Base-by-base conservation (phyloP, 2,113 vertebrate species). In the Tautogolabrus adspersus region DNA sequence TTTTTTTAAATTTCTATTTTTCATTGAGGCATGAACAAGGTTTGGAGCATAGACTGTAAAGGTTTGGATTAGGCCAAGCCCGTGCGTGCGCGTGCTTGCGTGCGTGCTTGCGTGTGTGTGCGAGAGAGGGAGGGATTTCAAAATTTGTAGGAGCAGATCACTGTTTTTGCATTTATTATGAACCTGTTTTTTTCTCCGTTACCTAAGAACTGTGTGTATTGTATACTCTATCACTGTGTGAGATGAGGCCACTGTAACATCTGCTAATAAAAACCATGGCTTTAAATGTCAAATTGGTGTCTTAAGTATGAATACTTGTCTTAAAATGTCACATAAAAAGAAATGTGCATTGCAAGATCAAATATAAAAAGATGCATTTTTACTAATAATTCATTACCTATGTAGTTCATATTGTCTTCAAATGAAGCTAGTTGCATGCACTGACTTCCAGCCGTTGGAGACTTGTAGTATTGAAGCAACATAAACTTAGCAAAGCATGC, bases 211-310 rank as follows among this genome's bases (percentile, higher is more conserved):
- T 38, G 47, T 52, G 18, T 80, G 44, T 18, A 52, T 34, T 49
- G 30, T n/a, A 26, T 72, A 59, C 79, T 79, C 56, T 79, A 63
- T 66, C 21, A 75, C 44, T 52, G 26, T 59, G 34, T 75, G 15
- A 49, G 22, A 71, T 52, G 49, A 57, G 61, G 55, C 21, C 46
- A 67, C 42, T 82, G 49, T 74, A 62, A 52, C 44, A 74, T 67
- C 44, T 75, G 78, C 23, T 65, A 54, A 63, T 66, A 75, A 59
- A 51, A 78, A 70, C 66, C 6, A 57, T 51, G 61, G 56, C 38
- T 78, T 66, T 65, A 78, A 87, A 87, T 82, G 73, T 75, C 69
- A 73, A 81, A 81, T 72, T 52, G 71, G 76, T 75, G 64, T 79
- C 21, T 72, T 38, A 38, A 64, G 6, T 13, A 58, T 59, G 34